These are phyloP conservation scores for Harpalus rufipes DNA, from an alignment of 2,888 invertebrate species.

Conservation along the genomic window DNA sequence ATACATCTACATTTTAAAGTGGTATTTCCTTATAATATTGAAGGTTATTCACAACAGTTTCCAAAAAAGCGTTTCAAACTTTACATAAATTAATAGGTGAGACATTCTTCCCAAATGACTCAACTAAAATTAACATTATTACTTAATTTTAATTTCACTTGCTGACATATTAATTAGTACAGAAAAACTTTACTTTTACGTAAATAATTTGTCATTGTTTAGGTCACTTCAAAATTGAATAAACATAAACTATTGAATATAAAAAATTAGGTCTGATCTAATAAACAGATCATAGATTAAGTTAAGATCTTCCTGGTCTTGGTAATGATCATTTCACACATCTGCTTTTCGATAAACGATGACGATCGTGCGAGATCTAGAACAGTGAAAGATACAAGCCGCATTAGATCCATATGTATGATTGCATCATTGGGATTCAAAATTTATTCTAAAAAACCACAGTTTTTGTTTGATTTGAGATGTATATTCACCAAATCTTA, in stretches of 20 bases:
- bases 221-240: background rate
- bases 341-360: background rate
- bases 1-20: background rate
- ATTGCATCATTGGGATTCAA: too few relatives aligned
- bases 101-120: background rate
- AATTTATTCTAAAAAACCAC: too few relatives aligned
- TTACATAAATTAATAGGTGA: background rate
- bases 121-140: background rate
- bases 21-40: background rate
- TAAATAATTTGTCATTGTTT: conserved; percentile 1
- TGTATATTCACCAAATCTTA: too few relatives aligned
- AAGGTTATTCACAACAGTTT: background rate
- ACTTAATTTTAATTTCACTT: background rate
- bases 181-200: too few relatives aligned
- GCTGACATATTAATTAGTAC: background rate
- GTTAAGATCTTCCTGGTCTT: conserved; percentile 27
- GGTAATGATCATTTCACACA: conserved; percentile 25
- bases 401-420: background rate
- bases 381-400: background rate
- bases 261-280: background rate
- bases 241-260: background rate
- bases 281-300: conserved; percentile 33
- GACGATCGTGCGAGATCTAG: conserved; percentile 1
- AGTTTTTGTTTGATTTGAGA: too few relatives aligned
- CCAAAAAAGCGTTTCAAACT: background rate